Conservation (phyloP, 2,113 vertebrate genomes). For the Seriola dumerili region DNA sequence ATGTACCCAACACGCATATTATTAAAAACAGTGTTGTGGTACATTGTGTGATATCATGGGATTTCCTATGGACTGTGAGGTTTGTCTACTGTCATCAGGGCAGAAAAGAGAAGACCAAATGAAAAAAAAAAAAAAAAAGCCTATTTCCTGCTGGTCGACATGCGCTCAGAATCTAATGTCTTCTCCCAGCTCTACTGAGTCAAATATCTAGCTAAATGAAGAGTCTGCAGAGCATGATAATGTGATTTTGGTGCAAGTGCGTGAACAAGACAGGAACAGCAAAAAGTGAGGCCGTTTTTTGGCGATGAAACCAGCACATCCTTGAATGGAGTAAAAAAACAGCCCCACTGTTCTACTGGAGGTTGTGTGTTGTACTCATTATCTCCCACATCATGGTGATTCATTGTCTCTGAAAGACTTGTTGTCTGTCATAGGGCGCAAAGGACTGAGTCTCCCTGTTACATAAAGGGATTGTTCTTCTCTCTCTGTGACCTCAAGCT, state of each 20-base stretch:
- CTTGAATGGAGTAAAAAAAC: slow-evolving; percentile 29
- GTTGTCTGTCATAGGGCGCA: slow-evolving; percentile 49
- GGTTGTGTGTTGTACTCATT: slow-evolving; percentile 50
- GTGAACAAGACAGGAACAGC: slow-evolving; percentile 42
- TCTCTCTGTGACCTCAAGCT: slow-evolving; percentile 67
- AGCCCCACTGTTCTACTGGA: slow-evolving; percentile 21
- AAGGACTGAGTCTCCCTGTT: slow-evolving; percentile 54
- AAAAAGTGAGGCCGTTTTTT: slow-evolving; percentile 42
- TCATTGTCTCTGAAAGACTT: slow-evolving; percentile 53
- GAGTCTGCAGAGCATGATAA: slow-evolving; percentile 70
- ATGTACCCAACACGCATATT: slow-evolving; percentile 31
- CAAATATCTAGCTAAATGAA: slow-evolving; percentile 58
- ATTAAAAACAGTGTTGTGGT: slow-evolving; percentile 50
- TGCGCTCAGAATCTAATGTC: slow-evolving; percentile 47
- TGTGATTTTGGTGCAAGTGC: slow-evolving; percentile 53
- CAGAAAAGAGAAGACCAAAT: slow-evolving; percentile 25
- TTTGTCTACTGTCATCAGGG: slow-evolving; percentile 24
- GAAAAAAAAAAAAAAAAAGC: slow-evolving; percentile 6
- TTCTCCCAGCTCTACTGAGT: slow-evolving; percentile 54
- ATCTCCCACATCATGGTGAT: slow-evolving; percentile 49
- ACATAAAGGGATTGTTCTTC: slow-evolving; percentile 55
- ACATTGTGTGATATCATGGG: slow-evolving; percentile 34
- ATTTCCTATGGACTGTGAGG: slow-evolving; percentile 28
- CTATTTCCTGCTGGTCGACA: slow-evolving; percentile 60
- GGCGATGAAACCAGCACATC: slow-evolving; percentile 30